These are phyloP conservation scores for Hirtodrosophila alboralis DNA, from an alignment of 2,888 invertebrate species.

Conservation along the genomic window DNA sequence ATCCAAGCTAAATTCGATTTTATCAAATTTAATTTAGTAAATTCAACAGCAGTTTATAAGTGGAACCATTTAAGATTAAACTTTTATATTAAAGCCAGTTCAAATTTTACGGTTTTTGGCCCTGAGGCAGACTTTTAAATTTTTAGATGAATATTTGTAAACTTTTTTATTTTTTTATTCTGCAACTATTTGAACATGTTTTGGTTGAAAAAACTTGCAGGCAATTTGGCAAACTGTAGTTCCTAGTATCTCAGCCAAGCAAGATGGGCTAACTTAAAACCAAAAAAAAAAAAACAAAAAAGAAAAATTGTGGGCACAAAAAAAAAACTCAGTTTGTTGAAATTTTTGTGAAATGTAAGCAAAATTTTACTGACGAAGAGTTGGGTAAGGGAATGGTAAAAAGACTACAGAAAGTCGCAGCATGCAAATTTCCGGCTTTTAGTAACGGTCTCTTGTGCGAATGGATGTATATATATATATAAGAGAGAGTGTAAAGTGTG, in stretches of 20 bases:
- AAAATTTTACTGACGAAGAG: constrained; percentile 42
- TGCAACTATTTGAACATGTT: constrained; percentile 3
- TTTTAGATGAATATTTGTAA: not conserved
- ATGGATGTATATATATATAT: constrained; percentile 1
- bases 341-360: constrained; percentile 66
- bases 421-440: constrained; percentile 55
- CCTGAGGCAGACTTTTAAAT: not conserved
- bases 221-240: constrained; percentile 33
- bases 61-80: not conserved
- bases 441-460: constrained; percentile 17
- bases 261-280: constrained; percentile 49
- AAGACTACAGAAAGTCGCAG: constrained; percentile 26
- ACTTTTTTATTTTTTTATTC: constrained; percentile 7
- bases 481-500: constrained; percentile 12
- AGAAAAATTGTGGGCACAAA: not conserved
- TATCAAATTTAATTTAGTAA: too few species aligned
- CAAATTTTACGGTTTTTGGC: not conserved
- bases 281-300: too few species aligned
- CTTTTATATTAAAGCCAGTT: not conserved
- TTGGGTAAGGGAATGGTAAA: constrained; percentile 1
- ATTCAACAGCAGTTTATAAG: too few species aligned
- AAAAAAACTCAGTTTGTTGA: constrained; percentile 11
- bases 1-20: too few species aligned
- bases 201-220: constrained; percentile 13
- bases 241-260: constrained; percentile 31